Evolutionary conservation across 2,888 invertebrate species (phyloP).

Genomic region (Poecilus cupreus): DNA sequence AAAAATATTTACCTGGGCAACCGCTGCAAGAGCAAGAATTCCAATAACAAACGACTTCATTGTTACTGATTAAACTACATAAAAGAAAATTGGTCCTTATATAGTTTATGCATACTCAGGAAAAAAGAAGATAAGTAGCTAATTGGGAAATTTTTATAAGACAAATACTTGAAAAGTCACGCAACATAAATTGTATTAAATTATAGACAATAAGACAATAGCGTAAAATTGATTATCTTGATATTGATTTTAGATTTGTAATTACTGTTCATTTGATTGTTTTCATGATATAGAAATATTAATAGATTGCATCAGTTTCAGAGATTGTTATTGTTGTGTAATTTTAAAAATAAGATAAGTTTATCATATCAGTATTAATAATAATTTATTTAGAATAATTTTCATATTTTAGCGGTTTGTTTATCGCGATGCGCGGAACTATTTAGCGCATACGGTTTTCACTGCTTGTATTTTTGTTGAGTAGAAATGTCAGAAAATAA

Average conservation of each 20-base stretch:
- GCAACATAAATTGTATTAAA: not conserved
- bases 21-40: slow-evolving; percentile 54
- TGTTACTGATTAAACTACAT: not conserved
- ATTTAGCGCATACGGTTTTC: too few relatives aligned
- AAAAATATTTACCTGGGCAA: slow-evolving; percentile 57
- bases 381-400: too few relatives aligned
- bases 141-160: not conserved
- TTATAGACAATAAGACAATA: not conserved
- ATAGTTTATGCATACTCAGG: not conserved
- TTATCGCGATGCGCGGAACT: too few relatives aligned
- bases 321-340: too few relatives aligned
- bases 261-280: not conserved
- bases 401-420: too few relatives aligned
- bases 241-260: not conserved
- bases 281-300: not conserved
- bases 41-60: slow-evolving; percentile 50
- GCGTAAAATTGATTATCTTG: not conserved
- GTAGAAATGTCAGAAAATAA: too few relatives aligned
- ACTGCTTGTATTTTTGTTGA: too few relatives aligned
- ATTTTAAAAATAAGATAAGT: too few relatives aligned
- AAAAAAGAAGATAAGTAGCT: not conserved
- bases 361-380: too few relatives aligned
- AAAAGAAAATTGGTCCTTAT: not conserved
- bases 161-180: not conserved
- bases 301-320: too few relatives aligned